Percentiles rank a stretch among this genome's conserved stretches.
Evolutionary conservation across 1,140 invertebrate species (phyloP).

Genomic region (Drosophila sp.): DNA sequence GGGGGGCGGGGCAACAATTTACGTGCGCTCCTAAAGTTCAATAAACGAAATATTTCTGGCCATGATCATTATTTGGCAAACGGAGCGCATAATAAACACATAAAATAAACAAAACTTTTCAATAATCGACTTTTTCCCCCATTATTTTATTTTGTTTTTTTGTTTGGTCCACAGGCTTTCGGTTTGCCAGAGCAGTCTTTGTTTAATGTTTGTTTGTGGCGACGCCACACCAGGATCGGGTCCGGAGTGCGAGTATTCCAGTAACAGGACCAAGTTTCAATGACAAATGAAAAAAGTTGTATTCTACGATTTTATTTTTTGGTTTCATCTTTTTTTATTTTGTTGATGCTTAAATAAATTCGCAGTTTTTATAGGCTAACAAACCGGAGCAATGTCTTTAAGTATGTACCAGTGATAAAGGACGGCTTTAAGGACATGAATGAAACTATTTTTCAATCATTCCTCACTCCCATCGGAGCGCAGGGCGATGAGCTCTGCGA

Average conservation of each 20-base stretch:
- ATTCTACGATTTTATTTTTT: constrained; percentile 18
- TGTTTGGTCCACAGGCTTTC: constrained; percentile 9
- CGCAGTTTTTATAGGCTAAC: constrained; percentile 71
- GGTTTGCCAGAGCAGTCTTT: constrained; percentile 51
- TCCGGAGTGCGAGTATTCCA: constrained; percentile 18
- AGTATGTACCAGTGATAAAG: constrained; percentile 28
- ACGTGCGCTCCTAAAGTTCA: constrained; percentile 81
- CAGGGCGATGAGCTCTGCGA: constrained; percentile 3
- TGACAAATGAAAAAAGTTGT: constrained; percentile 82
- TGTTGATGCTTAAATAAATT: constrained; percentile 70
- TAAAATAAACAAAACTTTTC: constrained; percentile 84
- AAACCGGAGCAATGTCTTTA: constrained; percentile 33
- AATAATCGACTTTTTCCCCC: constrained; percentile 80
- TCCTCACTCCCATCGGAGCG: constrained; percentile 16
- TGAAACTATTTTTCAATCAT: constrained; percentile 70
- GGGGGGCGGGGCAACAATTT: constrained; percentile 64
- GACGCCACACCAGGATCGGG: constrained; percentile 25
- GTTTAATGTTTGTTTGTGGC: constrained; percentile 78
- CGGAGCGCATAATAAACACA: constrained; percentile 83
- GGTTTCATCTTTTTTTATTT: background rate
- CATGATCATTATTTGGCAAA: constrained; percentile 84
- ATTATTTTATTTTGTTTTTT: constrained; percentile 12
- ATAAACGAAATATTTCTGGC: constrained; percentile 84
- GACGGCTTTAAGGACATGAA: constrained; percentile 51
- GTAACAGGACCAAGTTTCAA: constrained; percentile 75